A percentile compares a stretch with the other conserved stretches of the same genome.
Evolutionary conservation across 2,797 vertebrate species (phyloP).

Genomic region (Tachyglossus aculeatus): DNA sequence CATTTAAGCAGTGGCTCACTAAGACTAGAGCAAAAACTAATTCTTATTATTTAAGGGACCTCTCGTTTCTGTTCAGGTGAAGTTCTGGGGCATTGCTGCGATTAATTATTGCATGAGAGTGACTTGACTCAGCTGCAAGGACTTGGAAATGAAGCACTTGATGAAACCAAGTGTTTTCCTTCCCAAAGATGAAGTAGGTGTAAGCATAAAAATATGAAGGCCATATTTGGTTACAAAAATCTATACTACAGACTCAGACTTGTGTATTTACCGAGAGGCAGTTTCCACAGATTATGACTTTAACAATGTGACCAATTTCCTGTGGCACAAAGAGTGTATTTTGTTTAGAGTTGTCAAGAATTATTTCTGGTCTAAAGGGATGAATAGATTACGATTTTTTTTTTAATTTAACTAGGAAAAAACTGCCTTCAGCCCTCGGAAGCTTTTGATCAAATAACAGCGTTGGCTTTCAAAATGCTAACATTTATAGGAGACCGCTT

Average conservation of each 20-base stretch:
- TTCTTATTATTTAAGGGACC: too few species aligned
- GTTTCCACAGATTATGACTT: slow-evolving; percentile 37
- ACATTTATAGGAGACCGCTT: slow-evolving; percentile 17
- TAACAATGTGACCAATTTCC: slow-evolving; percentile 64
- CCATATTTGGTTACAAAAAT: slow-evolving; percentile 56
- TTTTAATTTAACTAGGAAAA: too few species aligned
- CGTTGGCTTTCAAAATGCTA: slow-evolving; percentile 33
- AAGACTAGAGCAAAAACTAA: too few species aligned
- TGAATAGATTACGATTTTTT: slow-evolving; percentile 41
- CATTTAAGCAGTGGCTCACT: too few species aligned
- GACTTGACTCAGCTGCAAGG: neutral
- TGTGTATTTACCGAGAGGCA: slow-evolving; percentile 37
- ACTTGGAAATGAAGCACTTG: slow-evolving; percentile 6
- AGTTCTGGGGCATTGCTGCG: neutral
- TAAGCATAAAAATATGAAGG: too few species aligned
- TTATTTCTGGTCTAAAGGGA: slow-evolving; percentile 40
- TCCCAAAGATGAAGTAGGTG: too few species aligned
- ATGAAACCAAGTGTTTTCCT: too few species aligned
- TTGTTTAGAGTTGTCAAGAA: slow-evolving; percentile 49
- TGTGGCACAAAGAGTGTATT: slow-evolving; percentile 39
- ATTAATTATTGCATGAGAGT: neutral
- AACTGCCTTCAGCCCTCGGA: too few species aligned
- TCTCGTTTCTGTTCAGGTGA: too few species aligned
- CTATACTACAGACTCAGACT: slow-evolving; percentile 20
- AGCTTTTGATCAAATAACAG: too few species aligned